These are phyloP conservation scores for Pipra filicauda DNA, from an alignment of 2,113 vertebrate genomes.

Conservation along the genomic window DNA sequence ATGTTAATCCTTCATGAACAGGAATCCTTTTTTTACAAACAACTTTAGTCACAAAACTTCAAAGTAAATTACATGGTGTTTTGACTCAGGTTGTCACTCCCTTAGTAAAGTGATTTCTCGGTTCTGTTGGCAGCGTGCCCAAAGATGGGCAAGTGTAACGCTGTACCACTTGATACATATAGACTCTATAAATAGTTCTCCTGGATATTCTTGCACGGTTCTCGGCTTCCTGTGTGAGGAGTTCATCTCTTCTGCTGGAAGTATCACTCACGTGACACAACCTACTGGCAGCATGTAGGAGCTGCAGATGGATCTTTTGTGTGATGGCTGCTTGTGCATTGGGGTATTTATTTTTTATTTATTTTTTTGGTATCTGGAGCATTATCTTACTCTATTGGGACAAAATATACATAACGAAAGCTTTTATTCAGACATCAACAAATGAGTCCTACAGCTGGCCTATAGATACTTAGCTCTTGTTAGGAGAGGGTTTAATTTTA, in stretches of 20 bases:
- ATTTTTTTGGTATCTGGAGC: background rate
- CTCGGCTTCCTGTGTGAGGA: background rate
- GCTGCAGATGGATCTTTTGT: background rate
- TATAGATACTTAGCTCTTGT: background rate
- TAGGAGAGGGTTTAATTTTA: background rate
- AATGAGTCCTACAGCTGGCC: background rate
- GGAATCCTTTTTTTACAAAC: background rate
- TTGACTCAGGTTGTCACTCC: background rate
- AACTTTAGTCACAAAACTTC: background rate
- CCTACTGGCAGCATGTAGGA: background rate
- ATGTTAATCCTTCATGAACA: background rate
- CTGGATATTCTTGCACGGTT: background rate
- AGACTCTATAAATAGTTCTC: background rate
- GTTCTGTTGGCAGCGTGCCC: background rate
- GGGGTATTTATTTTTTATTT: background rate
- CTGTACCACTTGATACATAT: background rate
- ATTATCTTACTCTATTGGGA: background rate
- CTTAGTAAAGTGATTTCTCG: background rate
- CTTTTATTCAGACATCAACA: background rate
- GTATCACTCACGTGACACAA: fast-evolving
- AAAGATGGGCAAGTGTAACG: fast-evolving
- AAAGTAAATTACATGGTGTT: background rate
- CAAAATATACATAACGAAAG: background rate
- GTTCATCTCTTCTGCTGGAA: background rate
- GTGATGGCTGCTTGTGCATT: background rate